A percentile compares a stretch with the other conserved stretches of the same genome.
Evolutionary conservation across 2,113 vertebrate species (phyloP).

Genomic region (Hydrochoerus hydrochaeris): DNA sequence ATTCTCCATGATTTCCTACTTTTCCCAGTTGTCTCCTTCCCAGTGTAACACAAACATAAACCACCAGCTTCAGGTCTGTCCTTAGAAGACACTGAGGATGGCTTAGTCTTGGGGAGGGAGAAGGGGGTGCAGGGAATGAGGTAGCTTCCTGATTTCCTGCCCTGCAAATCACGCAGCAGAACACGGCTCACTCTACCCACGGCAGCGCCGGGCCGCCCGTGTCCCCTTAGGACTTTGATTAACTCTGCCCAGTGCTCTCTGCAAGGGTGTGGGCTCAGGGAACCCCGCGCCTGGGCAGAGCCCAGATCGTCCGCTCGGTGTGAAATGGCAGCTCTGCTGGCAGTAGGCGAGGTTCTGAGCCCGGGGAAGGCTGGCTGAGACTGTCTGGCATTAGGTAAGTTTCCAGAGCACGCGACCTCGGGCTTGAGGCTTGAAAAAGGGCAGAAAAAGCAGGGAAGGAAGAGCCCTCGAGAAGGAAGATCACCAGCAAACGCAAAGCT

Average conservation of each 20-base stretch:
- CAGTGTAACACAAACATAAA: slow-evolving; percentile 42
- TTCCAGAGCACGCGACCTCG: not conserved
- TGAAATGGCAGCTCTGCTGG: not conserved
- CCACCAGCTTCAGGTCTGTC: not conserved
- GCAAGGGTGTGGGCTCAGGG: not conserved
- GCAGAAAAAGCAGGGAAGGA: not conserved
- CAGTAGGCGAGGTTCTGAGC: not conserved
- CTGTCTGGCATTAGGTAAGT: not conserved
- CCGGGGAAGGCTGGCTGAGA: not conserved
- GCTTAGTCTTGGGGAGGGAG: not conserved
- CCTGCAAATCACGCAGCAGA: slow-evolving; percentile 19
- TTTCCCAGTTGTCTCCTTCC: slow-evolving; percentile 37
- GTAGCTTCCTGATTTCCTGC: slow-evolving; percentile 46
- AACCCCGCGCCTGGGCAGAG: not conserved
- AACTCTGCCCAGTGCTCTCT: not conserved
- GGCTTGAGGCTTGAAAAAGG: not conserved
- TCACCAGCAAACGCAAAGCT: not conserved
- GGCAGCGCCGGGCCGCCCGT: not conserved
- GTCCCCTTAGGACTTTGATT: not conserved
- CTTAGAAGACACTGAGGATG: slow-evolving; percentile 29
- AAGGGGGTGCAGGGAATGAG: slow-evolving; percentile 41
- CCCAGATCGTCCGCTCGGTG: not conserved
- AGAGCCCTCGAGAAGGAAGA: not conserved
- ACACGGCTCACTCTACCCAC: not conserved
- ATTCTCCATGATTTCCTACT: slow-evolving; percentile 43